Percentiles rank a stretch among this genome's conserved stretches.
Evolutionary conservation across 2,888 invertebrate genomes (phyloP).

Genomic region (Hirudinaria manillensis): DNA sequence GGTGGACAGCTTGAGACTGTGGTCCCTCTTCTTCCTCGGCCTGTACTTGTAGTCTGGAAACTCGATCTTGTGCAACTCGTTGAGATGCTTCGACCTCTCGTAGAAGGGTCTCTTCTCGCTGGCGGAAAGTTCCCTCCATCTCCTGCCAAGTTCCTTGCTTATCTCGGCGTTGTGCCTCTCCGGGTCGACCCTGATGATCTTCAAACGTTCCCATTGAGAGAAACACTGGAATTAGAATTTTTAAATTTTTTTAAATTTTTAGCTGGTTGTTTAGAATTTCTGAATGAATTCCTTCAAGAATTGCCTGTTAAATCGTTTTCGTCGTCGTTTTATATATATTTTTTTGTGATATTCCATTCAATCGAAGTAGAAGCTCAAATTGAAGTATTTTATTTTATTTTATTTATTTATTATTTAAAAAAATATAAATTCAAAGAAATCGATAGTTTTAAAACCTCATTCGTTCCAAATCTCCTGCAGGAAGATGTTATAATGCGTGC

Average conservation of each 20-base stretch:
- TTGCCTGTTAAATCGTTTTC: not conserved
- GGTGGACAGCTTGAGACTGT: not conserved
- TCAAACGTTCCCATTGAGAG: constrained; percentile 21
- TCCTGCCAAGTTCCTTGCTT: constrained; percentile 29
- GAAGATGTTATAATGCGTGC: too few relatives aligned
- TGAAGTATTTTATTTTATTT: too few relatives aligned
- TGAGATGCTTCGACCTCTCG: constrained; percentile 20
- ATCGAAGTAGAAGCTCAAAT: too few relatives aligned
- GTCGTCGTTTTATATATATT: too few relatives aligned
- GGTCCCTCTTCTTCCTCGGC: constrained; percentile 23
- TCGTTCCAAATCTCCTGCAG: too few relatives aligned
- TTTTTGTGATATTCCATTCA: too few relatives aligned
- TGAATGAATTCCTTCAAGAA: not conserved
- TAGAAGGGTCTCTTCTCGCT: constrained; percentile 22
- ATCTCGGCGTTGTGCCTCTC: constrained; percentile 30
- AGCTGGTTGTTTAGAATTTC: not conserved
- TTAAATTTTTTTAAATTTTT: not conserved
- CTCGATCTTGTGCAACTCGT: constrained; percentile 27
- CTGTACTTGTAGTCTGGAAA: constrained; percentile 27
- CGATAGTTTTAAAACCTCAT: too few relatives aligned
- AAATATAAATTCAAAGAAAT: too few relatives aligned
- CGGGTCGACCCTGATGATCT: constrained; percentile 19
- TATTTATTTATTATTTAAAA: too few relatives aligned
- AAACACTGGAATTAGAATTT: constrained; percentile 14
- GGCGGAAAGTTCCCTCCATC: constrained; percentile 20